Percentiles rank a stretch among this genome's conserved stretches.
These are phyloP conservation scores for Antitype chi DNA, from an alignment of 2,888 invertebrate genomes.

Conservation along the genomic window DNA sequence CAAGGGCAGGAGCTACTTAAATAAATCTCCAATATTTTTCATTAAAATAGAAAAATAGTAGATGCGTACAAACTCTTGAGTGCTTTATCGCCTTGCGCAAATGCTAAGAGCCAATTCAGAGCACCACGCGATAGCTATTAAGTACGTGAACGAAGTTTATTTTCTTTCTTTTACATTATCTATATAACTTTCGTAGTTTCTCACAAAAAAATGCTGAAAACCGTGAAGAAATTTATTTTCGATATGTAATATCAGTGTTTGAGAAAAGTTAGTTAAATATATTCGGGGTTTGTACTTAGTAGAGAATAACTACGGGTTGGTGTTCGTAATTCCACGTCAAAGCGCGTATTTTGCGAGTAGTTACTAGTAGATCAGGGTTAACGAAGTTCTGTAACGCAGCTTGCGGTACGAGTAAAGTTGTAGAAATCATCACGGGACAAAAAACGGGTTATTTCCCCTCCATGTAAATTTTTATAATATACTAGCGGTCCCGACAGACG, in stretches of 20 bases:
- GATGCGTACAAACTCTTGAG: background rate
- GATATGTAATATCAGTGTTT: background rate
- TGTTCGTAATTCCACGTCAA: too few relatives aligned
- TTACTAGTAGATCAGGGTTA: too few relatives aligned
- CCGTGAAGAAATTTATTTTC: background rate
- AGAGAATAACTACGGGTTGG: too few relatives aligned
- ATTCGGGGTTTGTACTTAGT: too few relatives aligned
- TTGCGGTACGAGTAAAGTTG: too few relatives aligned
- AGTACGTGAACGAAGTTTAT: slow-evolving; percentile 33
- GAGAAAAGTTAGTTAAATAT: background rate
- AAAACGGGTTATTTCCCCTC: too few relatives aligned
- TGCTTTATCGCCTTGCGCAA: slow-evolving; percentile 43
- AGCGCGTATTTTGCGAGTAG: too few relatives aligned
- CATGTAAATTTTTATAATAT: too few relatives aligned
- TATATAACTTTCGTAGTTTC: background rate
- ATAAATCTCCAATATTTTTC: background rate
- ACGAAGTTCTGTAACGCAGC: too few relatives aligned
- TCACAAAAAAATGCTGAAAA: background rate
- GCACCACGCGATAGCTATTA: slow-evolving; percentile 15
- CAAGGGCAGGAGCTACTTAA: background rate
- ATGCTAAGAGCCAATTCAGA: slow-evolving; percentile 50
- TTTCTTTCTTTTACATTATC: slow-evolving; percentile 24
- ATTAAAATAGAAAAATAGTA: slow-evolving; percentile 24
- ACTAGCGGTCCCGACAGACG: too few relatives aligned
- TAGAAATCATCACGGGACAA: too few relatives aligned